Conservation (phyloP, 2,797 vertebrate genomes). For the Meda fulgida region DNA sequence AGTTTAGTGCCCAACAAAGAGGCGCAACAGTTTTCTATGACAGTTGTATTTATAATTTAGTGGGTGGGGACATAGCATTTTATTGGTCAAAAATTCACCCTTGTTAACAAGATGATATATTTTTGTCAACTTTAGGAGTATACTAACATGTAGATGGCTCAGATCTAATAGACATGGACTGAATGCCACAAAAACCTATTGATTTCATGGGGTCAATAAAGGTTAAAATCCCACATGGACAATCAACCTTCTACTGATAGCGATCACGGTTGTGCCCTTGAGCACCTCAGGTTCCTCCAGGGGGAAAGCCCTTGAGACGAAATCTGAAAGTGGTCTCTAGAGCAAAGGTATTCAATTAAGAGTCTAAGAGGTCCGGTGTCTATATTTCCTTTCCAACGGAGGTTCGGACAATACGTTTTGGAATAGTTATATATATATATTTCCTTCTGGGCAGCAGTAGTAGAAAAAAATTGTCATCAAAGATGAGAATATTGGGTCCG, state of each 20-base stretch:
- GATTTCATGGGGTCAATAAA: slow-evolving; percentile 11
- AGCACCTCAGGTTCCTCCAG: not conserved
- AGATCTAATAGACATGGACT: not conserved
- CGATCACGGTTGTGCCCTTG: not conserved
- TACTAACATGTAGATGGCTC: not conserved
- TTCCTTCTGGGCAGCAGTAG: not conserved
- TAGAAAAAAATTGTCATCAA: not conserved
- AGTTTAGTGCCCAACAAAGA: not conserved
- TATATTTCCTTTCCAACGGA: not conserved
- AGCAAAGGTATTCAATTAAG: not conserved
- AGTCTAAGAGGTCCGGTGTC: not conserved
- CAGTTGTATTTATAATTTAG: not conserved
- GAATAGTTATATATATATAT: no score
- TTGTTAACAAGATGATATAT: not conserved
- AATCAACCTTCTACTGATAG: not conserved
- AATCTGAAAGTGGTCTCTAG: not conserved
- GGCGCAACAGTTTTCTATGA: not conserved
- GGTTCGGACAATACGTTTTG: not conserved
- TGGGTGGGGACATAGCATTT: not conserved
- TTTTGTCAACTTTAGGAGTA: not conserved
- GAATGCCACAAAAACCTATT: not conserved
- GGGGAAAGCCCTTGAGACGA: not conserved
- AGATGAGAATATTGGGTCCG: not conserved
- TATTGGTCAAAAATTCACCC: not conserved
- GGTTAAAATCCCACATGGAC: not conserved